Percentiles rank a stretch among this genome's conserved stretches.
Evolutionary conservation across 35 echinoderm and acorn worm genomes (phyloP).

Genomic region (Hemicentrotus pulcherrimus): DNA sequence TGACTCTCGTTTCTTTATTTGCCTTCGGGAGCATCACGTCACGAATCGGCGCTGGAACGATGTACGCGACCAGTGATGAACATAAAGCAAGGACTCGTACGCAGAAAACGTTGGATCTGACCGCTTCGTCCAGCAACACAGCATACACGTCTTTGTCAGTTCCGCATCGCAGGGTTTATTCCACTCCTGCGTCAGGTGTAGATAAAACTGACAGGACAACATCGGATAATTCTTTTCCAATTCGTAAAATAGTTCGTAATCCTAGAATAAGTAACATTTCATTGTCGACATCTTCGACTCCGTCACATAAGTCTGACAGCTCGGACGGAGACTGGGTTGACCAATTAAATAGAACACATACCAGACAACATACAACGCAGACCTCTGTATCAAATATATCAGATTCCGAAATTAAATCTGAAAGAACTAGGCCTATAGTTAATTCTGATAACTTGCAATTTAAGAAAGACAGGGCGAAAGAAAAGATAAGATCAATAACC

Average conservation of each 20-base stretch:
- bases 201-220: background rate
- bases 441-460: background rate
- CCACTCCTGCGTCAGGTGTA: background rate
- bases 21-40: background rate
- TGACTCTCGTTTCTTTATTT: slow-evolving; percentile 5
- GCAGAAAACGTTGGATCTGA: background rate
- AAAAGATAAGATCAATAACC: background rate
- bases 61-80: background rate
- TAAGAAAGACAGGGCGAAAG: background rate
- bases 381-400: background rate
- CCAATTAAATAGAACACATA: background rate
- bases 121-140: background rate
- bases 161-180: background rate
- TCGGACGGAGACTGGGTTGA: background rate
- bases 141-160: background rate
- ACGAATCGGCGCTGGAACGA: background rate
- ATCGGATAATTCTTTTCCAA: background rate
- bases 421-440: background rate
- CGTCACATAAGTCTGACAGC: background rate
- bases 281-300: background rate
- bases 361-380: background rate
- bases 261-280: background rate
- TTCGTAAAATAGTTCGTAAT: background rate
- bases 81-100: background rate
- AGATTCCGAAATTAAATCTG: background rate